Base-by-base conservation (phyloP, 1,140 invertebrate species). In the Chionoecetes opilio region DNA sequence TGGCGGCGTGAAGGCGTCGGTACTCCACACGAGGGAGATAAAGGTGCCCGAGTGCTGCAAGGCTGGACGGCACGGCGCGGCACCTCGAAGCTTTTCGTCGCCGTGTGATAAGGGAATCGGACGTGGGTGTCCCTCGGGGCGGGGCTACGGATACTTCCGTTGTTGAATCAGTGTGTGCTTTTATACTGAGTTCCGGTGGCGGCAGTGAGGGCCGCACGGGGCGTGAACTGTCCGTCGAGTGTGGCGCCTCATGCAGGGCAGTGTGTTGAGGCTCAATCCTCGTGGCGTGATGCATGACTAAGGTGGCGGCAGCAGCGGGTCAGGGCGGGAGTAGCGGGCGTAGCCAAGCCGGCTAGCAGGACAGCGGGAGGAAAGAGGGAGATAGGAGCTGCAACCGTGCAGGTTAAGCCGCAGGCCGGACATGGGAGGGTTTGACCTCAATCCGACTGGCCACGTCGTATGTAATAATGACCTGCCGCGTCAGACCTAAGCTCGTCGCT, bases 131-230 rank as follows among this genome's bases (percentile, higher is more conserved):
- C 41, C 87, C 63, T 75, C 63, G 63, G 91, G 91, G 91, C 75
- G 91, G 91, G 46, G 91, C 75, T 92, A 63, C 75, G 75, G 63
- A 92, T 82, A 84, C 91, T 92, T 92, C 91, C 91, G 91, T 92
- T 92, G 91, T 92, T 92, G 91, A 92, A 92, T 92, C 91, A 92
- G 91, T 34, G 63, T 84, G 63, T 84, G 91, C 91, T 92, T 92
- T 92, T 92, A 41, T 92, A 29, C 63, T 84, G 63, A 92, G 91
- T 92, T 92, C 91, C 91, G 91, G 91, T 92, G 91, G 21, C 26
- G 63, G 1, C 21, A 46, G 2, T 2, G 63, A 75, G 6, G 21
- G 63, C 26, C 87, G 87, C 63, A 26, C 63, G 63, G 63, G 63
- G 63, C 63, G 63, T 75, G 21, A 75, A n/a, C 9, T 75, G 63